Percentiles rank a stretch among this genome's conserved stretches.
Conservation (phyloP, 2,888 invertebrate genomes). For the Polyommatus iphigenia region DNA sequence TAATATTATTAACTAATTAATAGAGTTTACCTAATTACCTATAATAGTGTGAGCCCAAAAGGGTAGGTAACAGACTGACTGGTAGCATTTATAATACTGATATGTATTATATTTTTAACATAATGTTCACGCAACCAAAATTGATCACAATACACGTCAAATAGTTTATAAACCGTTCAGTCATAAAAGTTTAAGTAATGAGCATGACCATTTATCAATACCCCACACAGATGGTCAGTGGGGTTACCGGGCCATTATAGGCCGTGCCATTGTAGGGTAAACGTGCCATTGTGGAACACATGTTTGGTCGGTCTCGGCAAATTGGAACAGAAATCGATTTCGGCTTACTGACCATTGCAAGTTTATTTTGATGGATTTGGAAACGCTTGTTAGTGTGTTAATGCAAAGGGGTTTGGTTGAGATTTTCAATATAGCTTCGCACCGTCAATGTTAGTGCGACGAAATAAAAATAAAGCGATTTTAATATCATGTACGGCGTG, state of each 20-base stretch:
- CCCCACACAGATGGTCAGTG: slow-evolving; percentile 24
- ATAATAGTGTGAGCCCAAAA: no score
- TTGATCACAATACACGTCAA: slow-evolving; percentile 6
- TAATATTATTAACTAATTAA: no score
- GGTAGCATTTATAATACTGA: no score
- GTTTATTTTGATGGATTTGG: slow-evolving; percentile 14
- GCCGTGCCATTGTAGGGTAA: slow-evolving; percentile 5
- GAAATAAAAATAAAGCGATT: no score
- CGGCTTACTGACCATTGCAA: slow-evolving; percentile 27
- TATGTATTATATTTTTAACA: background rate
- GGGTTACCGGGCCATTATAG: background rate
- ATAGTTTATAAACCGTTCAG: background rate
- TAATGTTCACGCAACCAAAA: background rate
- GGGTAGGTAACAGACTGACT: no score
- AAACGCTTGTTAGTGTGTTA: slow-evolving; percentile 1
- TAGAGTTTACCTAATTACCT: no score
- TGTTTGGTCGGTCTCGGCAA: slow-evolving; percentile 11
- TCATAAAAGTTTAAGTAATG: slow-evolving; percentile 22
- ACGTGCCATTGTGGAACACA: slow-evolving; percentile 3
- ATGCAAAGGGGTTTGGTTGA: background rate
- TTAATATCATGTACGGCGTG: no score
- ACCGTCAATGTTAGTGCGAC: no score
- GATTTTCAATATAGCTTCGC: background rate
- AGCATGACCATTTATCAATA: slow-evolving; percentile 21
- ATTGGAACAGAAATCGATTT: slow-evolving; percentile 27